These are phyloP conservation scores for Drosophila aff. DNA, from an alignment of 1,140 invertebrate genomes.

Conservation along the genomic window DNA sequence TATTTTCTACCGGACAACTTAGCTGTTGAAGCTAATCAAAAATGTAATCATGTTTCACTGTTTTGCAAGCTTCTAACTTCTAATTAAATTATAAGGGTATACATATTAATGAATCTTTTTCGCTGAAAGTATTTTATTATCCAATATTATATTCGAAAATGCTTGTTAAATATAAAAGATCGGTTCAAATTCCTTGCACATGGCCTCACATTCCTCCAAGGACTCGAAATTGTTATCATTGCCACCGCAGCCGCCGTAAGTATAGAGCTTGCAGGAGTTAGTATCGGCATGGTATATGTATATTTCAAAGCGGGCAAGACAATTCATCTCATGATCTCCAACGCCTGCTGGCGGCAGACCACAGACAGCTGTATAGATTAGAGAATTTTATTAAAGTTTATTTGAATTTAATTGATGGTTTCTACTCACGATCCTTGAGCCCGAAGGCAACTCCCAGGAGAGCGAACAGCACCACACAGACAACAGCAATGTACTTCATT, in stretches of 20 bases:
- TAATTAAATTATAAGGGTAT: too few species aligned
- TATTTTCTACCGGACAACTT: too few species aligned
- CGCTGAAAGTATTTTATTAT: slow-evolving; percentile 1
- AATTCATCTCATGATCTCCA: slow-evolving; percentile 37
- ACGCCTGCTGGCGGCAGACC: slow-evolving; percentile 28
- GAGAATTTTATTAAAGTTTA: background rate
- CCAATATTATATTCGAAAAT: too few species aligned
- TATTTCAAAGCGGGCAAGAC: slow-evolving; percentile 26
- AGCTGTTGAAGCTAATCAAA: too few species aligned
- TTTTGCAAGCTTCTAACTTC: too few species aligned
- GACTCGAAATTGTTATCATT: slow-evolving; percentile 93
- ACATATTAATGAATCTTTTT: background rate
- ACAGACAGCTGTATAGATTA: slow-evolving; percentile 34
- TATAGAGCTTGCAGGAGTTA: slow-evolving; percentile 90
- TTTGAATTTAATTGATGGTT: background rate
- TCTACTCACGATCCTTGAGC: slow-evolving; percentile 57
- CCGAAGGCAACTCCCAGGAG: slow-evolving; percentile 51
- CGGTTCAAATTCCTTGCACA: slow-evolving; percentile 47
- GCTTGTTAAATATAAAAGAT: background rate
- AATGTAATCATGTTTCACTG: too few species aligned
- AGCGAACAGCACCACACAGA: slow-evolving; percentile 55
- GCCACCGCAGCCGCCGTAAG: slow-evolving; percentile 93
- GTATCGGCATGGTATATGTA: slow-evolving; percentile 90
- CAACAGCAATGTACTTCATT: slow-evolving; percentile 59
- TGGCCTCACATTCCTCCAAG: slow-evolving; percentile 40